Base-by-base conservation (phyloP, 2,113 vertebrate species). In the Mus spicilegus region DNA sequence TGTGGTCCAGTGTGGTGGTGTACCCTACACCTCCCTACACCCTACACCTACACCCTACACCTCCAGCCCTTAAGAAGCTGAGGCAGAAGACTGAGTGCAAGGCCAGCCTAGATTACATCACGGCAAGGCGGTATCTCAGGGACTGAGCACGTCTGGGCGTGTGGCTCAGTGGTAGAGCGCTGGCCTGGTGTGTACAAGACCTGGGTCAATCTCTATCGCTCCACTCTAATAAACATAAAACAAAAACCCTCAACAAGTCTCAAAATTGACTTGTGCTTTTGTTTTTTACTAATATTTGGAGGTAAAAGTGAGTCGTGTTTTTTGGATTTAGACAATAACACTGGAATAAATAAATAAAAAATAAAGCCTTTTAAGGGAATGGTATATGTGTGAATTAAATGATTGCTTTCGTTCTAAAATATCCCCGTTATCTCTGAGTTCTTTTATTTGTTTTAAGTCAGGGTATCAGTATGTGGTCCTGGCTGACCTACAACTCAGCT, bases 251-350 rank as follows among this genome's bases (percentile, higher is more conserved):
- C 33, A 87, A 17, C 12, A 72, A 54, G 16, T 36, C 49, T 51
- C 33, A 80, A 70, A 51, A n/a, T 49, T 33, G 42, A 86, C n/a
- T 24, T 72, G 65, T 70, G 30, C 12, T 49, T 93, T 87, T 51
- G 28, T 92, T 92, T 92, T 92, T 69, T 65, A 33, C 36, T 65
- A 42, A 58, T n/a, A 54, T 92, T 94, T 94, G 75, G 69, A 87
- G 73, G 28, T n/a, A 51, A 82, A 80, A 87, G 30, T 67, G 65
- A 0, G 58, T 42, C 81, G 0, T 82, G 11, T 2, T 75, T 88
- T 93, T 69, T 85, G 46, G 89, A 36, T 61, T 3, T 54, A 10
- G 30, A 42, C 69, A 67, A 13, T 87, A 72, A 72, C 75, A 58
- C 1, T 26, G 26, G 46, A 61, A 51, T 36, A 70, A 54, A 54